Percentiles rank a stretch among this genome's conserved stretches.
Evolutionary conservation across 2,113 vertebrate genomes (phyloP).

Genomic region (Amblyornis subalaris): DNA sequence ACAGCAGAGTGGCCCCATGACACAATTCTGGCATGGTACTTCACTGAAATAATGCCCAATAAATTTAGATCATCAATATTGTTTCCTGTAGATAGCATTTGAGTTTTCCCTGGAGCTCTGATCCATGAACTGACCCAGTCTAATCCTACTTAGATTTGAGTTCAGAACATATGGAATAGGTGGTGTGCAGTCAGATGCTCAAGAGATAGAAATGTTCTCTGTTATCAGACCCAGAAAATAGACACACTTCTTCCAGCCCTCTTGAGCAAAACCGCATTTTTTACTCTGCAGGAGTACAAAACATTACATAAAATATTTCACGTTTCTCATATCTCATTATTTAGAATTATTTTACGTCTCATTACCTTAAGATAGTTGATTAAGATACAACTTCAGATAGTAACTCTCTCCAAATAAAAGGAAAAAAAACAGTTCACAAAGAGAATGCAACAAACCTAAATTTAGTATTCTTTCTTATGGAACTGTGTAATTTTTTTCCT

Average conservation of each 20-base stretch:
- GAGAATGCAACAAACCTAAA: not conserved
- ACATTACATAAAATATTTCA: not conserved
- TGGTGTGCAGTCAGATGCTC: not conserved
- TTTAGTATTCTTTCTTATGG: not conserved
- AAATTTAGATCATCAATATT: not conserved
- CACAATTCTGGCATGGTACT: not conserved
- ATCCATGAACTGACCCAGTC: not conserved
- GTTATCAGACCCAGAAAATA: not conserved
- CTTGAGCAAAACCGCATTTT: not conserved
- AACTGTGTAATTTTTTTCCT: not conserved
- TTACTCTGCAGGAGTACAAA: not conserved
- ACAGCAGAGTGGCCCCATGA: not conserved
- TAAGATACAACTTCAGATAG: not conserved
- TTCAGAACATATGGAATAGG: not conserved
- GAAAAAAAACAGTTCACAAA: not conserved
- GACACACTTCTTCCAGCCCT: not conserved
- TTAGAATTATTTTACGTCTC: not conserved
- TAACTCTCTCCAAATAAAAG: not conserved
- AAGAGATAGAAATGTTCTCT: not conserved
- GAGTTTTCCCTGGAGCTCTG: not conserved
- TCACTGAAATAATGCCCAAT: constrained; percentile 1
- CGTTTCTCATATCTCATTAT: not conserved
- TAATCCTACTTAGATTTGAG: not conserved
- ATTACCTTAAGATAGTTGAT: not conserved
- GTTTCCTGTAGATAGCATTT: not conserved